Conservation (phyloP, 2,888 invertebrate genomes). For the Megamerina dolium region DNA sequence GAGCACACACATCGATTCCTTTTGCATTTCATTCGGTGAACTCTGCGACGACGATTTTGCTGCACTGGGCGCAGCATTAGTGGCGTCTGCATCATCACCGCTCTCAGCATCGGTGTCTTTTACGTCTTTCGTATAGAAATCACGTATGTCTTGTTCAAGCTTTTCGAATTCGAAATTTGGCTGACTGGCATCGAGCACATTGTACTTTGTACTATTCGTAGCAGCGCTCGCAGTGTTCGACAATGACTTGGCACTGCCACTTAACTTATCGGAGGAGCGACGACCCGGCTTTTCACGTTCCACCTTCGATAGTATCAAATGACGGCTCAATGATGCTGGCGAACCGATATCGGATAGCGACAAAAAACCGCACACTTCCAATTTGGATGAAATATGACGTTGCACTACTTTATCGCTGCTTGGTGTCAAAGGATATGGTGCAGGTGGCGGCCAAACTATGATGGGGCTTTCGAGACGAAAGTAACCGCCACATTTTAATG, state of each 20-base stretch:
- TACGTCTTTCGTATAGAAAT: conserved; percentile 42
- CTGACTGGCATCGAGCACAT: conserved; percentile 28
- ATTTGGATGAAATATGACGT: conserved; percentile 56
- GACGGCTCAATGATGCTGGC: conserved; percentile 85
- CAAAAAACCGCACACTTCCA: conserved; percentile 84
- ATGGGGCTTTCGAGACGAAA: conserved; percentile 63
- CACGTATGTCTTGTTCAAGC: conserved; percentile 44
- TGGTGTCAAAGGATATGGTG: conserved; percentile 35
- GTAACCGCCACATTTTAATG: conserved; percentile 62
- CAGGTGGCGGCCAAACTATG: conserved; percentile 68
- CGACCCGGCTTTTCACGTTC: conserved; percentile 49
- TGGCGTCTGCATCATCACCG: conserved; percentile 35
- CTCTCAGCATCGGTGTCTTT: conserved; percentile 36
- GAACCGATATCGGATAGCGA: conserved; percentile 84
- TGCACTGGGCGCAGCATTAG: conserved; percentile 16
- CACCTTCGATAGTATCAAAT: conserved; percentile 75
- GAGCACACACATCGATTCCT: conserved; percentile 86
- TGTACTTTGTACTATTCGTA: conserved; percentile 12
- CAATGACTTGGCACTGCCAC: conserved; percentile 48
- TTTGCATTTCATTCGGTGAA: conserved; percentile 33
- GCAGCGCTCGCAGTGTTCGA: conserved; percentile 37
- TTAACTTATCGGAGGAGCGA: conserved; percentile 36
- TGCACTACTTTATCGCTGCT: conserved; percentile 6
- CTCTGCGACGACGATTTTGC: conserved; percentile 6
- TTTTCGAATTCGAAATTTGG: conserved; percentile 44